These are phyloP conservation scores for Sparidentex hasta DNA, from an alignment of 2,797 vertebrate genomes.

Conservation along the genomic window DNA sequence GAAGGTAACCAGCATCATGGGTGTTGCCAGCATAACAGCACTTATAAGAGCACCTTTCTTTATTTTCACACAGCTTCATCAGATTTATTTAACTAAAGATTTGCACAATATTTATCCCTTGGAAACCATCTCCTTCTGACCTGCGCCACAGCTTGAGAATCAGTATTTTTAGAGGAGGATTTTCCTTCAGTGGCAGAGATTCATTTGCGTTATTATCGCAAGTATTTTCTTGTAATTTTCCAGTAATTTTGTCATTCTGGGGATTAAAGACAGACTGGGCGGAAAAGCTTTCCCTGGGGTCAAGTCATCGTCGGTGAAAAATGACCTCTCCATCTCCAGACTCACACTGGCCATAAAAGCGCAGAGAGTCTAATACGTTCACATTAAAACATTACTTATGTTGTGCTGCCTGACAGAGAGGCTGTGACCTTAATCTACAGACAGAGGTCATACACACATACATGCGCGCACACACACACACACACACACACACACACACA, in stretches of 20 bases:
- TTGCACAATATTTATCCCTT: not conserved
- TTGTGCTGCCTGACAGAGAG: conserved; percentile 62
- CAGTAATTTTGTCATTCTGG: not conserved
- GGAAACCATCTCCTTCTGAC: not conserved
- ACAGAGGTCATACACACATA: conserved; percentile 69
- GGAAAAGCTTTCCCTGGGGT: conserved; percentile 41
- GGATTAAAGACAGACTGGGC: conserved; percentile 25
- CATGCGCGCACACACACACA: conserved; percentile 44
- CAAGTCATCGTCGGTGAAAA: conserved; percentile 46
- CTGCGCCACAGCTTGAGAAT: too few species aligned
- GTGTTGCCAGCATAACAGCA: too few species aligned
- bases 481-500: conserved; percentile 42
- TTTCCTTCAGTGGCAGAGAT: not conserved
- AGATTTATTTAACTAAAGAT: not conserved
- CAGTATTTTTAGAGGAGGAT: not conserved
- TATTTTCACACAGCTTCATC: not conserved
- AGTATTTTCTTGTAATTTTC: not conserved
- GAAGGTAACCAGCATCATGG: too few species aligned
- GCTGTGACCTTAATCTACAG: conserved; percentile 70
- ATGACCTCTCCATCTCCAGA: conserved; percentile 47
- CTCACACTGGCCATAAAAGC: conserved; percentile 55
- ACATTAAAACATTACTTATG: conserved; percentile 77
- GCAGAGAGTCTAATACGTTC: conserved; percentile 53
- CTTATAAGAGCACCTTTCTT: not conserved
- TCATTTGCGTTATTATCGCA: not conserved